Conservation (phyloP, 2,888 invertebrate species). For the Tuta absoluta region DNA sequence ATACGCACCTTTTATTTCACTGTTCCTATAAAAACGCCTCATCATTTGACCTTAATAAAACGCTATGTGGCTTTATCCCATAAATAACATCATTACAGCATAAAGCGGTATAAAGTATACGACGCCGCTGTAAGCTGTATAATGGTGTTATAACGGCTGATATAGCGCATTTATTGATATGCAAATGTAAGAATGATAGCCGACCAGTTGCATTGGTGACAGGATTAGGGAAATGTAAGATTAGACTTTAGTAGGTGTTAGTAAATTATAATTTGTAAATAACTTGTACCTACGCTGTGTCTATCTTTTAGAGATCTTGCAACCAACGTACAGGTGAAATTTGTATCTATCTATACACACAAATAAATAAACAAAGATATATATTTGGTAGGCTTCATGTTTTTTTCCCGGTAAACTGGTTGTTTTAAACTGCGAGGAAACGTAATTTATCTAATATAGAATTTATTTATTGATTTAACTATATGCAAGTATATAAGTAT, state of each 20-base stretch:
- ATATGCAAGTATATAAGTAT: no score
- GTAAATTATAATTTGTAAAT: neutral
- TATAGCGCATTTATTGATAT: slow-evolving; percentile 28
- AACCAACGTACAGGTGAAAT: no score
- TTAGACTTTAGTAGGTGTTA: slow-evolving; percentile 13
- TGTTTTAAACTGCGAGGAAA: no score
- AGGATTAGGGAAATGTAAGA: slow-evolving; percentile 14
- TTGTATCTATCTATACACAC: no score
- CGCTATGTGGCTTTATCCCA: slow-evolving; percentile 23
- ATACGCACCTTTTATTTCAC: slow-evolving; percentile 18
- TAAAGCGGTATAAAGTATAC: slow-evolving; percentile 5
- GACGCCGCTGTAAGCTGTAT: slow-evolving; percentile 15
- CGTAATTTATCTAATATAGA: no score
- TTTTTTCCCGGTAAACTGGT: no score
- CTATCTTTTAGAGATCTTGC: no score
- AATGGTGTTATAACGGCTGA: slow-evolving; percentile 1
- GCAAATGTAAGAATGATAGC: slow-evolving; percentile 25
- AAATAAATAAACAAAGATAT: no score
- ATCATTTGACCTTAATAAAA: slow-evolving; percentile 26
- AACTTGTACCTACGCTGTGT: no score
- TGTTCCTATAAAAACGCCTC: slow-evolving; percentile 4
- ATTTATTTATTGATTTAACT: no score
- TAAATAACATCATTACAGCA: slow-evolving; percentile 28
- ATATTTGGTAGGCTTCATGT: no score
- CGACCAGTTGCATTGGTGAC: slow-evolving; percentile 6